Evolutionary conservation across 2,113 vertebrate species (phyloP).

Genomic region (Orthonyx spaldingii): DNA sequence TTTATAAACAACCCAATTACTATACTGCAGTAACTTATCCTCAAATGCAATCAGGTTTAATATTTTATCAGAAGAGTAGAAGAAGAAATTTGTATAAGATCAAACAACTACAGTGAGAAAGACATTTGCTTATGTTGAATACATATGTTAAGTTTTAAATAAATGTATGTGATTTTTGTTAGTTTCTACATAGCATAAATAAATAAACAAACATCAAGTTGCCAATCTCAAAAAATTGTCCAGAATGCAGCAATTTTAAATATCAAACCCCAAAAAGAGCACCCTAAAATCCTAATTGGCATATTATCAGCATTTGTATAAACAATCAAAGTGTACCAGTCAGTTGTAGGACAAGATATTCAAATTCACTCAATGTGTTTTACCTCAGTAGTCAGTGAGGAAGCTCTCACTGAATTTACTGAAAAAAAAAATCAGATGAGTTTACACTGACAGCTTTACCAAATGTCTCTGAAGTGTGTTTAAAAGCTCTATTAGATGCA

Average conservation of each 20-base stretch:
- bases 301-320: background rate
- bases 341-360: background rate
- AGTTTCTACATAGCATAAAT: background rate
- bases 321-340: background rate
- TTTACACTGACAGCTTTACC: background rate
- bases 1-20: constrained; percentile 64
- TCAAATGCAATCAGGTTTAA: constrained; percentile 47
- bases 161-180: background rate
- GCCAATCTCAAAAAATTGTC: background rate
- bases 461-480: background rate
- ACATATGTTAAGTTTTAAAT: background rate
- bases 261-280: background rate
- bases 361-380: background rate
- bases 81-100: constrained; percentile 7
- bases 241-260: background rate
- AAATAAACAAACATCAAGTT: background rate
- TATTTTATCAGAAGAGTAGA: constrained; percentile 34
- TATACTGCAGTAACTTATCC: background rate
- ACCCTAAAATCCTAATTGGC: background rate
- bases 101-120: background rate
- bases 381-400: background rate
- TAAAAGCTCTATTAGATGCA: background rate
- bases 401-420: background rate
- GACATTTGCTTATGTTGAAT: background rate
- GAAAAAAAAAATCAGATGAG: background rate